Percentiles rank a stretch among this genome's conserved stretches.
These are phyloP conservation scores for Pagrus major DNA, from an alignment of 2,113 vertebrate species.

Conservation along the genomic window DNA sequence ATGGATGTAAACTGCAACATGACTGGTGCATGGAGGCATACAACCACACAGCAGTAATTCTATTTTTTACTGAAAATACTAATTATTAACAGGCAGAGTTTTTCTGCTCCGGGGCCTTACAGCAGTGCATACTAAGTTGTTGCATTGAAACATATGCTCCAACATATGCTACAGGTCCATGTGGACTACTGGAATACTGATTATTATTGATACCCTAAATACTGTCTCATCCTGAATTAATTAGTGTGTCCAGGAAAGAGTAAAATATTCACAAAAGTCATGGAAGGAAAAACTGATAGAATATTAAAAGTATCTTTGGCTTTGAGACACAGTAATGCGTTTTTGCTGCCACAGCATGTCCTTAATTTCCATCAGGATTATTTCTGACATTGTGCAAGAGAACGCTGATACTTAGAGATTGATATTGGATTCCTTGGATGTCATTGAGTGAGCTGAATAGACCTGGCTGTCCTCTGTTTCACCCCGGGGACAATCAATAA, in stretches of 20 bases:
- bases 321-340: slow-evolving; percentile 10
- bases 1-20: too few relatives aligned
- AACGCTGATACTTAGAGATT: slow-evolving; percentile 31
- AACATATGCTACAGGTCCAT: slow-evolving; percentile 68
- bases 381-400: slow-evolving; percentile 31
- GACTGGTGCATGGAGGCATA: too few relatives aligned
- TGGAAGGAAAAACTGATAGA: neutral
- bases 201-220: slow-evolving; percentile 61
- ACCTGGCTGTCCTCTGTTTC: slow-evolving; percentile 40
- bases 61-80: neutral
- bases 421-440: slow-evolving; percentile 46
- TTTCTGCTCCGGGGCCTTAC: slow-evolving; percentile 38
- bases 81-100: neutral
- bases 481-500: slow-evolving; percentile 35
- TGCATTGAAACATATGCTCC: slow-evolving; percentile 68
- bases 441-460: slow-evolving; percentile 31
- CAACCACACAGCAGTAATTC: too few relatives aligned
- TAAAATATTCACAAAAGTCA: slow-evolving; percentile 10
- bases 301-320: slow-evolving; percentile 8
- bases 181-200: slow-evolving; percentile 62
- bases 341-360: slow-evolving; percentile 24
- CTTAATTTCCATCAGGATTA: slow-evolving; percentile 49
- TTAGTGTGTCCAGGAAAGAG: neutral
- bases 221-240: slow-evolving; percentile 55
- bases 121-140: slow-evolving; percentile 49